phyloP scores from a whole-genome alignment of 2,888 invertebrate genomes.

The Cryptophagus acutangulus region DNA sequence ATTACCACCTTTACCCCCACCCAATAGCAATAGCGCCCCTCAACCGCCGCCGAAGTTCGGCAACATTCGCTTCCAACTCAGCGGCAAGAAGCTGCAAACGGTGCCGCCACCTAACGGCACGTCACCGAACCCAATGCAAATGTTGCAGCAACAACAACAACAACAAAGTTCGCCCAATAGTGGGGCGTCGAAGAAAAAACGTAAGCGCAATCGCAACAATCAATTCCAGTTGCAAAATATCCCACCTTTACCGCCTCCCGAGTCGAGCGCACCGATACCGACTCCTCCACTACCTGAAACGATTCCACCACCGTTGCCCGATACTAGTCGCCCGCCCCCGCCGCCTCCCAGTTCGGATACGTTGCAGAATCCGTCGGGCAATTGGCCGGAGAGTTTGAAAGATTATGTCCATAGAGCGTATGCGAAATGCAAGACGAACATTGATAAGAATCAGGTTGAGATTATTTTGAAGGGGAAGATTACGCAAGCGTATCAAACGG shows the following conservation, averaged over 20 bases:
- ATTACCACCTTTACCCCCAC: slow-evolving; percentile 55
- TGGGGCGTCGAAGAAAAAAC: slow-evolving; percentile 67
- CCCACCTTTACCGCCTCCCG: slow-evolving; percentile 52
- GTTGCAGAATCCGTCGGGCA: slow-evolving; percentile 56
- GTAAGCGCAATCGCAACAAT: slow-evolving; percentile 65
- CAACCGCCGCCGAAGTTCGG: slow-evolving; percentile 47
- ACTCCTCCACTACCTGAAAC: slow-evolving; percentile 50
- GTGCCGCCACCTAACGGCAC: slow-evolving; percentile 40
- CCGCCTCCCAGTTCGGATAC: slow-evolving; percentile 19
- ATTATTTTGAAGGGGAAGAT: slow-evolving; percentile 92
- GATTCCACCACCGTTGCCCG: slow-evolving; percentile 46
- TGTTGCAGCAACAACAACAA: slow-evolving; percentile 35
- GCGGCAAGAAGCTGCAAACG: slow-evolving; percentile 42
- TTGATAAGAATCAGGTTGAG: slow-evolving; percentile 92
- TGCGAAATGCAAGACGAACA: slow-evolving; percentile 78
- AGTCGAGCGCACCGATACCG: slow-evolving; percentile 47
- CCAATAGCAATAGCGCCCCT: slow-evolving; percentile 28
- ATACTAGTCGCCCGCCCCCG: slow-evolving; percentile 48
- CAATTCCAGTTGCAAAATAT: slow-evolving; percentile 34
- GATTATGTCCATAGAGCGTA: slow-evolving; percentile 91
- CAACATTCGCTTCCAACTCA: slow-evolving; percentile 54
- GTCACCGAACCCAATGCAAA: slow-evolving; percentile 30
- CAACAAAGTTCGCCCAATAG: slow-evolving; percentile 47
- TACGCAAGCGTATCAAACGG: slow-evolving; percentile 82
- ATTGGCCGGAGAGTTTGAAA: slow-evolving; percentile 75